Percentiles rank a stretch among this genome's conserved stretches.
Conservation (phyloP, 1,140 invertebrate species). For the Belonocnema kinseyi region DNA sequence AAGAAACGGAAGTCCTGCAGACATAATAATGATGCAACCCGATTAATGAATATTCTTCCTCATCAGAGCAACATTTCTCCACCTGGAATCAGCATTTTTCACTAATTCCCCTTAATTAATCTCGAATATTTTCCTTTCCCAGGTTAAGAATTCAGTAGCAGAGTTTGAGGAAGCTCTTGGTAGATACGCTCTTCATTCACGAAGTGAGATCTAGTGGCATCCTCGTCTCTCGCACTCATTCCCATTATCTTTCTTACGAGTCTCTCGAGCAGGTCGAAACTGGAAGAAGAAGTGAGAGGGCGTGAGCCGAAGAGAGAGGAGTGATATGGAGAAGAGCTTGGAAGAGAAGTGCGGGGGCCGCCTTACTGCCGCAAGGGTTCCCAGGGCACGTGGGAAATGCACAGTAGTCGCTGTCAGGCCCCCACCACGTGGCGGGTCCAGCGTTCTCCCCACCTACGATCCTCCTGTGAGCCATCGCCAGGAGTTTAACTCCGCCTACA, state of each 20-base stretch:
- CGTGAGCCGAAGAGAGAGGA: constrained; percentile 51
- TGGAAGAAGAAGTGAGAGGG: constrained; percentile 40
- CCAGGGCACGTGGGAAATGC: constrained; percentile 77
- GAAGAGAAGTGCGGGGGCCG: constrained; percentile 67
- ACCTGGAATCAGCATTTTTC: neutral
- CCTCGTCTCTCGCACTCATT: constrained; percentile 43
- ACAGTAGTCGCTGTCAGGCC: constrained; percentile 73
- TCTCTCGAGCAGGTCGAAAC: constrained; percentile 34
- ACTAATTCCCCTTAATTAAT: neutral
- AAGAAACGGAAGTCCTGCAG: too few species aligned
- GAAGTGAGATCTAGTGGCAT: constrained; percentile 36
- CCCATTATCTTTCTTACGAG: constrained; percentile 17
- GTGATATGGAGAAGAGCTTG: constrained; percentile 57
- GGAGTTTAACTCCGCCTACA: constrained; percentile 61
- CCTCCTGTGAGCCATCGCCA: constrained; percentile 57
- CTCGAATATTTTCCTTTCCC: constrained; percentile 16
- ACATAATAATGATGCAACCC: too few species aligned
- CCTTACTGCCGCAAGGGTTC: constrained; percentile 75
- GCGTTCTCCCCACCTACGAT: constrained; percentile 56
- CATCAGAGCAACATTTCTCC: too few species aligned
- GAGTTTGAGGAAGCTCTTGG: constrained; percentile 35
- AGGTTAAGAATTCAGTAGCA: constrained; percentile 23
- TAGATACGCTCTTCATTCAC: constrained; percentile 51
- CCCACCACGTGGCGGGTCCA: constrained; percentile 58
- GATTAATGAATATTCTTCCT: too few species aligned